Conservation (phyloP, 2,888 invertebrate genomes). For the Scaptomyza cyrtandrae region DNA sequence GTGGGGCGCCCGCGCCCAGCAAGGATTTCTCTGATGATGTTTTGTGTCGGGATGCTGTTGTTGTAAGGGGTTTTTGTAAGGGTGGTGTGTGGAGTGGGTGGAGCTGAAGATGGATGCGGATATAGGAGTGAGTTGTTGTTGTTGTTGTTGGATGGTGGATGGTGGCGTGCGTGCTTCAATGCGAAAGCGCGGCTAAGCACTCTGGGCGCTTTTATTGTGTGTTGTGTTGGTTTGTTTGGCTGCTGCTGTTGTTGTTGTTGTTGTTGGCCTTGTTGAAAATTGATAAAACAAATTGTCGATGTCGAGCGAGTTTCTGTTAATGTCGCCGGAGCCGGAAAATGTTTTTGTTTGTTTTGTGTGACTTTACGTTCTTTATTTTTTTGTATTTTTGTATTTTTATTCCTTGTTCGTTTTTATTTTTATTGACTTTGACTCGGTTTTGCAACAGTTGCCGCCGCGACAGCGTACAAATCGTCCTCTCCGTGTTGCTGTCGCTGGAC, state of each 20-base stretch:
- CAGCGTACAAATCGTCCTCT: conserved; percentile 51
- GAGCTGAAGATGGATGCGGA: conserved; percentile 59
- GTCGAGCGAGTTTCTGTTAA: conserved; percentile 82
- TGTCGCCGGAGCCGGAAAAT: conserved; percentile 82
- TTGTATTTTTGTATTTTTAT: conserved; percentile 34
- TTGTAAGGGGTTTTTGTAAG: conserved; percentile 32
- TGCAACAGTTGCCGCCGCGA: conserved; percentile 22
- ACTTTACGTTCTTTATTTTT: conserved; percentile 65
- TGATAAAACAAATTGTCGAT: conserved; percentile 83
- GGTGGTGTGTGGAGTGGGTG: conserved; percentile 37
- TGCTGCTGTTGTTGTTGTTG: conserved; percentile 52
- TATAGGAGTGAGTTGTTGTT: conserved; percentile 48
- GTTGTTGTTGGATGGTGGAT: conserved; percentile 22
- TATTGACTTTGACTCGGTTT: conserved; percentile 60
- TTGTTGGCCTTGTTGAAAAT: conserved; percentile 78
- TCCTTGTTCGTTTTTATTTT: conserved; percentile 38
- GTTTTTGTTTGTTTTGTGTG: conserved; percentile 80
- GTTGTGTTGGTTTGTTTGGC: conserved; percentile 55
- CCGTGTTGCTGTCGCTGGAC: conserved; percentile 35
- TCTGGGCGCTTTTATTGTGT: conserved; percentile 75
- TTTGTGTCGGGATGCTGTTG: conserved; percentile 34
- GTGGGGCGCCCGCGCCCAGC: conserved; percentile 64
- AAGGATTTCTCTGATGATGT: conserved; percentile 46
- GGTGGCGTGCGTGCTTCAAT: conserved; percentile 70
- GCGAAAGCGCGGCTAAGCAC: conserved; percentile 70